These are phyloP conservation scores for Macrostomum cliftonense DNA, from an alignment of 2,888 invertebrate species.

Conservation along the genomic window DNA sequence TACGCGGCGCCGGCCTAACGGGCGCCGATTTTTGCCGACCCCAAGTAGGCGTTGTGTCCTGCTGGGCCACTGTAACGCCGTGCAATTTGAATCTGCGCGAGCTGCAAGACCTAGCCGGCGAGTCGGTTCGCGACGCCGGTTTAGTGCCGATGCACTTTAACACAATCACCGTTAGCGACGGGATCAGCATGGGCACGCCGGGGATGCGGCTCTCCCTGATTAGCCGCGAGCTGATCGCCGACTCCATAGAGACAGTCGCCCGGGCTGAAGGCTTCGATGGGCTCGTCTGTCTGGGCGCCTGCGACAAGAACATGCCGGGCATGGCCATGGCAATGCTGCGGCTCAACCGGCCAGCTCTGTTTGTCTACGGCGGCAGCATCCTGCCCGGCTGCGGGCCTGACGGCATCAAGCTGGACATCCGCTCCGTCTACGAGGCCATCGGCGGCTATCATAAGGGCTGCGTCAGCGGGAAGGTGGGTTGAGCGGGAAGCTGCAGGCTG, in stretches of 20 bases:
- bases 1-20: neutral
- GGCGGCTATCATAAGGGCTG: neutral
- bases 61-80: neutral
- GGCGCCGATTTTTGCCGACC: neutral
- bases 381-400: neutral
- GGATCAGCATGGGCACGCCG: conserved; percentile 8
- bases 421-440: neutral
- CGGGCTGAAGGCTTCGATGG: conserved; percentile 5
- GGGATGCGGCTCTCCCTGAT: conserved; percentile 7
- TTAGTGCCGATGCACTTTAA: conserved; percentile 3
- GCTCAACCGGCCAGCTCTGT: conserved; percentile 5
- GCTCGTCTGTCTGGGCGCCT: conserved; percentile 4
- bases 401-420: neutral
- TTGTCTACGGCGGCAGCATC: conserved; percentile 9
- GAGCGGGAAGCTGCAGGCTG: neutral
- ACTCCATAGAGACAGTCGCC: conserved; percentile 7
- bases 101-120: neutral
- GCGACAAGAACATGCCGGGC: conserved; percentile 10
- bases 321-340: conserved; percentile 7
- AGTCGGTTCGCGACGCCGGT: neutral
- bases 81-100: conserved; percentile 6
- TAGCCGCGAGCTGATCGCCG: conserved; percentile 6
- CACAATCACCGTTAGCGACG: conserved; percentile 9
- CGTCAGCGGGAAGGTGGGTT: neutral
- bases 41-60: conserved; percentile 1